Evolutionary conservation across 2,113 vertebrate genomes (phyloP), one percentile per base, ranked within the genome.

Genomic region (Psophia crepitans): DNA sequence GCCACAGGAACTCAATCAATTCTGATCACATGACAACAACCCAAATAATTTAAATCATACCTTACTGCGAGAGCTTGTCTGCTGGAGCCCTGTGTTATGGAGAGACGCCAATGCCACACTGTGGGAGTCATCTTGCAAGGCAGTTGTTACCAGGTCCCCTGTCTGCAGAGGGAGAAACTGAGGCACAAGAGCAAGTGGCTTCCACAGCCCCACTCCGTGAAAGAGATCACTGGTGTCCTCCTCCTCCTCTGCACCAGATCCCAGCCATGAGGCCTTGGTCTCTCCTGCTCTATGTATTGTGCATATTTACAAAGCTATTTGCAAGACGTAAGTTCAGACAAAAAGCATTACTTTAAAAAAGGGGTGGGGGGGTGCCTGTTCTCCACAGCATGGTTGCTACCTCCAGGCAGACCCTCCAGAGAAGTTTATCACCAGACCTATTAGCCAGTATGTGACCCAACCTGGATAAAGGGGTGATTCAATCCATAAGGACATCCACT

Each of bases 1-100:
- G 87, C 96, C 96, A 94, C 95, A 97, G 96, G 94, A 96, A 95
- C 96, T 96, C 91, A 75, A 94, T 96, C 94, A 93, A 74, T 95
- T 76, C 33, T 94, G 95, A 96, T 96, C 94, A 96, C 94, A 89
- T 96, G 95, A 95, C 87, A 96, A 95, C 78, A 94, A 56, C 65
- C 92, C 89, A 71, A 92, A 96, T 94, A 92, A 96, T 96, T 87
- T 75, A 92, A 96, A 92, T 93, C 92, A 79, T 35, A 2, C 81
- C 93, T 87, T 11, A 26, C 65, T 89, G 73, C 80, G 75, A 75
- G 79, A 71, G 77, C 64, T 75, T 30, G 66, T 94, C 48, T 89
- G 74, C 81, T 64, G 81, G 61, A 82, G 88, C 69, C 65, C 46
- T 2, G 2, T 17, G 39, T 71, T 35, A 71, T 43, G 74, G 89